phyloP scores from a whole-genome alignment of 2,113 vertebrate species.

The Australoheros scitulus region DNA sequence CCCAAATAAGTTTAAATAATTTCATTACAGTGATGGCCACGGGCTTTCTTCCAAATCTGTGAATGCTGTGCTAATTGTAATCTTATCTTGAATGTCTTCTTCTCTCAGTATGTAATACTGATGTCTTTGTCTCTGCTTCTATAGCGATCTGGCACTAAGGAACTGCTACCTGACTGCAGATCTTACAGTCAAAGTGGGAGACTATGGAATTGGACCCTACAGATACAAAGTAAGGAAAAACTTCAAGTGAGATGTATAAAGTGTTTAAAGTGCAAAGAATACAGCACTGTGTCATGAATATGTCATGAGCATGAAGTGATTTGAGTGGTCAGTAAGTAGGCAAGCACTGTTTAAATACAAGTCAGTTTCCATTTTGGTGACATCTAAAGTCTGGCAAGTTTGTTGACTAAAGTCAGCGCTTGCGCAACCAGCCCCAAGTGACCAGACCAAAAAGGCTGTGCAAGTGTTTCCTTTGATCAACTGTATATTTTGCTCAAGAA shows the following conservation, averaged over 20 bases:
- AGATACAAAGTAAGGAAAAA: conserved; percentile 88
- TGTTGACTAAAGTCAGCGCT: background rate
- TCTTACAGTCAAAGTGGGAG: conserved; percentile 95
- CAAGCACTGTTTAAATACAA: background rate
- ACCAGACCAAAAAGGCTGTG: background rate
- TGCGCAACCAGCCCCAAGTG: background rate
- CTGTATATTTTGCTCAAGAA: conserved; percentile 20
- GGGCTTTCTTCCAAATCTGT: background rate
- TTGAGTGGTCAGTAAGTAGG: background rate
- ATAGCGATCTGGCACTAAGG: conserved; percentile 92
- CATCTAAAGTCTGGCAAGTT: background rate
- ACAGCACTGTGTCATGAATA: background rate
- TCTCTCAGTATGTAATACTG: background rate
- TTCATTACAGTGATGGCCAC: background rate
- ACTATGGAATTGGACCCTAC: conserved; percentile 93
- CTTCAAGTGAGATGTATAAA: background rate
- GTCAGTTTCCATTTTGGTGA: background rate
- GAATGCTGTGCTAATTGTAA: background rate
- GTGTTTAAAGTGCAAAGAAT: background rate
- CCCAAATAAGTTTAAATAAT: background rate
- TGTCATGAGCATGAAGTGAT: background rate
- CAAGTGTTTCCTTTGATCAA: conserved; percentile 21
- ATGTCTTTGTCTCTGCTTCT: conserved; percentile 24
- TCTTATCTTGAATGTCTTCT: background rate
- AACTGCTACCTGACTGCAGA: conserved; percentile 96